These are phyloP conservation scores for Anguilla obscura DNA, from an alignment of 2,797 vertebrate genomes.

Conservation along the genomic window DNA sequence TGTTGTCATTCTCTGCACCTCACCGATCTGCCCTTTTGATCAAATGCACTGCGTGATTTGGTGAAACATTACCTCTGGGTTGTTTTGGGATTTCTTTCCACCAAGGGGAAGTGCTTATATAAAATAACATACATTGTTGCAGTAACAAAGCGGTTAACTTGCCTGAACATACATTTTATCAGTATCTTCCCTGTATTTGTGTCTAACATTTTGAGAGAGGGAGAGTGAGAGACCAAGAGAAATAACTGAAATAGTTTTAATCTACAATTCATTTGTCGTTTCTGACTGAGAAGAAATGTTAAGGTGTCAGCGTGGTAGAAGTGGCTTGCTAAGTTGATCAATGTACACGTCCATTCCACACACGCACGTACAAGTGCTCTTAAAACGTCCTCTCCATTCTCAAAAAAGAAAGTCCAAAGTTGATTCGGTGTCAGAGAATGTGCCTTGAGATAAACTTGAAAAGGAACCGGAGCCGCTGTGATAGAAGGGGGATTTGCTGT, in stretches of 20 bases:
- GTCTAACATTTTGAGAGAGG: background rate
- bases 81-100: background rate
- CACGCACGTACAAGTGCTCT: background rate
- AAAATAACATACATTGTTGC: background rate
- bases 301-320: background rate
- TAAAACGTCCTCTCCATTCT: background rate
- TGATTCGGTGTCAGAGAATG: conserved; percentile 54
- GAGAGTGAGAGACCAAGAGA: background rate
- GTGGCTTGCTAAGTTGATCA: background rate
- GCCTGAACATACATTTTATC: background rate
- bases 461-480: conserved; percentile 60
- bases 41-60: background rate
- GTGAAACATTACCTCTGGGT: background rate
- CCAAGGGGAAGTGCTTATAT: background rate
- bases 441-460: conserved; percentile 62
- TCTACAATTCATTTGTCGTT: background rate
- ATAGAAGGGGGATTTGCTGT: conserved; percentile 59
- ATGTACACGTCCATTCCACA: background rate
- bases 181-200: background rate
- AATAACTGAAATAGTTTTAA: background rate
- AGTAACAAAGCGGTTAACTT: background rate
- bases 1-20: background rate
- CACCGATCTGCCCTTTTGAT: background rate
- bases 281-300: background rate
- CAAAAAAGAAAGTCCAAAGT: conserved; percentile 50